Percentiles rank a stretch among this genome's conserved stretches.
These are phyloP conservation scores for Mionectes macconnelli DNA, from an alignment of 2,113 vertebrate genomes.

Conservation along the genomic window DNA sequence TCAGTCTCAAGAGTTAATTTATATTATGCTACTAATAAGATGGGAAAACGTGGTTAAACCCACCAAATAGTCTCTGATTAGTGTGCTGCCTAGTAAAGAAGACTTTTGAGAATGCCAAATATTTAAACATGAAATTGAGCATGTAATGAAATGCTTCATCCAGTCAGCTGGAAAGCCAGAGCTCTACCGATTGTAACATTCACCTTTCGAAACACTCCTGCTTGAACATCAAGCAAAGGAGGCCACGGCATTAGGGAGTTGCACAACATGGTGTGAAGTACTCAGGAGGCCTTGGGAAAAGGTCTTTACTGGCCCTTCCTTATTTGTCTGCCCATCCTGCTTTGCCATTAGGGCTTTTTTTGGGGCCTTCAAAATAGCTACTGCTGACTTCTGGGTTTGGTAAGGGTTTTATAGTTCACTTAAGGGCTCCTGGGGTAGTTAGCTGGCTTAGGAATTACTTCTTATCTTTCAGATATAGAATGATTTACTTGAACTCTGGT, in stretches of 20 bases:
- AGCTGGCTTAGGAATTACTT: constrained; percentile 47
- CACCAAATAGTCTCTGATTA: constrained; percentile 18
- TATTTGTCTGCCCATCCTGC: background rate
- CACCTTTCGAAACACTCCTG: background rate
- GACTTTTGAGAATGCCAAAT: constrained; percentile 26
- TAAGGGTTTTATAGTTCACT: constrained; percentile 2
- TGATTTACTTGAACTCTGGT: constrained; percentile 52
- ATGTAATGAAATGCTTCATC: constrained; percentile 36
- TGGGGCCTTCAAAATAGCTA: background rate
- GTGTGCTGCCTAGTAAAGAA: background rate
- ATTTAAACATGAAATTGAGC: constrained; percentile 48
- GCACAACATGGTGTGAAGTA: accelerated
- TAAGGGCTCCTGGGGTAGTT: constrained; percentile 17
- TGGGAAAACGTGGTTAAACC: constrained; percentile 33
- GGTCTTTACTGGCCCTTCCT: background rate
- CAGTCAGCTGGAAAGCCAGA: constrained; percentile 4
- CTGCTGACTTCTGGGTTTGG: background rate
- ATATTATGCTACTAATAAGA: constrained; percentile 2
- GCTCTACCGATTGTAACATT: background rate
- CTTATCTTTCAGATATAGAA: constrained; percentile 46
- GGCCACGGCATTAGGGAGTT: background rate
- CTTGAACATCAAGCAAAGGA: background rate
- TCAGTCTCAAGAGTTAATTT: constrained; percentile 42
- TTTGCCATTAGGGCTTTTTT: background rate
- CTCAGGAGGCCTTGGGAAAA: background rate